These are phyloP conservation scores for Zaprionus gabonicus DNA, from an alignment of 1,140 invertebrate species.

Conservation along the genomic window DNA sequence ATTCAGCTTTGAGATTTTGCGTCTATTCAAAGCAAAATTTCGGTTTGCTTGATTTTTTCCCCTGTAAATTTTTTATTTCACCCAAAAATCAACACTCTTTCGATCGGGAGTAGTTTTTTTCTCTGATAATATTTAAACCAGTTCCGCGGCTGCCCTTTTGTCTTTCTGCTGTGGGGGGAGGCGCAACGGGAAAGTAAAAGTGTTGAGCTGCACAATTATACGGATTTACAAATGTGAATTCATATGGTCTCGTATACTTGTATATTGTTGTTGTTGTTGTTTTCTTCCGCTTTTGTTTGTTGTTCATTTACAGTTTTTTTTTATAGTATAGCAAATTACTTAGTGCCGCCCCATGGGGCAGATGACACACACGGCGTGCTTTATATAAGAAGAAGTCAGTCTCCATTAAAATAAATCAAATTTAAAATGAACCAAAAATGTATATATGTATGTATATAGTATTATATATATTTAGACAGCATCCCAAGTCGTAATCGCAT, in stretches of 20 bases:
- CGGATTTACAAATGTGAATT: slow-evolving; percentile 58
- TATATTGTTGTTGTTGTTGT: slow-evolving; percentile 12
- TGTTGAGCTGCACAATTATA: slow-evolving; percentile 72
- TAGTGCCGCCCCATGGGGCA: slow-evolving; percentile 53
- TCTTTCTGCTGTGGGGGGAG: slow-evolving; percentile 23
- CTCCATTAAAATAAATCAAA: slow-evolving; percentile 75
- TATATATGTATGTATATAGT: slow-evolving; percentile 8
- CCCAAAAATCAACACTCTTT: slow-evolving; percentile 15
- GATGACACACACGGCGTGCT: slow-evolving; percentile 49
- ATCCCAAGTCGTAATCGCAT: slow-evolving; percentile 3
- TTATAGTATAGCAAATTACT: slow-evolving; percentile 60
- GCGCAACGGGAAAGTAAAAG: slow-evolving; percentile 65
- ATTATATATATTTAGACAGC: slow-evolving; percentile 42
- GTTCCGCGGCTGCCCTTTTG: slow-evolving; percentile 54
- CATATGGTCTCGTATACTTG: slow-evolving; percentile 31
- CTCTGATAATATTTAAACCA: slow-evolving; percentile 36
- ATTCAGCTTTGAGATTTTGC: slow-evolving; percentile 36
- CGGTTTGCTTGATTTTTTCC: slow-evolving; percentile 32
- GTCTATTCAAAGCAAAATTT: slow-evolving; percentile 58
- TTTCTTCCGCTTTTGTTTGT: not conserved
- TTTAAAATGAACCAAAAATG: slow-evolving; percentile 49
- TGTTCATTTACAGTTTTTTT: slow-evolving; percentile 39
- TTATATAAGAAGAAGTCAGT: slow-evolving; percentile 53
- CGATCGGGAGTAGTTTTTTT: slow-evolving; percentile 32
- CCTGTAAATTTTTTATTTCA: slow-evolving; percentile 9